Evolutionary conservation across 2,113 vertebrate genomes (phyloP).

Genomic region (Vidua macroura): DNA sequence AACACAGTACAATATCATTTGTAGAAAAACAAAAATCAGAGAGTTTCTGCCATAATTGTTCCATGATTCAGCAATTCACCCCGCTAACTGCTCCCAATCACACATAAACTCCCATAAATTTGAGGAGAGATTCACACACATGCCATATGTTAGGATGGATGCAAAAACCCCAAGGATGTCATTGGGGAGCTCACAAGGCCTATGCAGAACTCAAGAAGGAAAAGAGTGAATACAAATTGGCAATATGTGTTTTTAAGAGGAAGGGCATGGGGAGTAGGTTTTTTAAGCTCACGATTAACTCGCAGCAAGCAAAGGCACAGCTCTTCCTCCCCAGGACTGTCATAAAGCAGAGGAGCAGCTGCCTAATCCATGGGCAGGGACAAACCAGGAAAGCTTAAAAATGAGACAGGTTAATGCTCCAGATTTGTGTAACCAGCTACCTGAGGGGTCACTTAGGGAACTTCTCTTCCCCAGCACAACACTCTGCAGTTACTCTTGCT

Average conservation of each 20-base stretch:
- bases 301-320: background rate
- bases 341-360: slow-evolving; percentile 20
- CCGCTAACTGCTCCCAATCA: slow-evolving; percentile 65
- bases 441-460: background rate
- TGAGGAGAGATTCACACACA: slow-evolving; percentile 44
- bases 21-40: slow-evolving; percentile 26
- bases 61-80: slow-evolving; percentile 69
- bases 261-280: background rate
- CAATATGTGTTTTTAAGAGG: slow-evolving; percentile 29
- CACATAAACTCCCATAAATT: slow-evolving; percentile 60
- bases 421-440: background rate
- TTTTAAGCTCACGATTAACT: slow-evolving; percentile 27
- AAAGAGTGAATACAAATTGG: slow-evolving; percentile 36
- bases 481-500: fast-evolving
- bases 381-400: background rate
- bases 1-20: slow-evolving; percentile 22
- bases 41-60: slow-evolving; percentile 53
- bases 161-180: slow-evolving; percentile 37
- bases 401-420: background rate
- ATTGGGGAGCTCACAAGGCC: background rate
- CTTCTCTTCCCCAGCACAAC: background rate
- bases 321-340: background rate
- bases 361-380: background rate
- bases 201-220: background rate
- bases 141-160: slow-evolving; percentile 70